Base-by-base conservation (phyloP, 1,140 invertebrate species). In the Mamestra configurata region DNA sequence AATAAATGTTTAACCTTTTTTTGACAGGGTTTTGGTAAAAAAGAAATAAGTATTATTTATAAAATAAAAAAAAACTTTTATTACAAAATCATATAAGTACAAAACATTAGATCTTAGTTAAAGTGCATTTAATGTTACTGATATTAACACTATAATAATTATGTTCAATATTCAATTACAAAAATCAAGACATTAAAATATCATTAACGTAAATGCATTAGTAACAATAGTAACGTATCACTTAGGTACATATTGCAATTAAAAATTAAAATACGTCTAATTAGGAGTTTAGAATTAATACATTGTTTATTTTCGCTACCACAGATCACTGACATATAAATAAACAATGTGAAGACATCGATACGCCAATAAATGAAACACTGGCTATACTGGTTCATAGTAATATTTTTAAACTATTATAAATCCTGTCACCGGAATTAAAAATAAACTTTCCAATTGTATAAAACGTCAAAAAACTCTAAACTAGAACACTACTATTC, bases 81-180 rank as follows among this genome's bases (percentile, higher is more conserved):
- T 64, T 64, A 64, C 2, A 64, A 64, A 7, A 64, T 40, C 59
- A 64, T 46, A 10, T 46, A 64, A 20, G 59, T 64, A 64, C 31
- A 64, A 64, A 64, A 64, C 31, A 64, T 64, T 64, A 64, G 35
- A 10, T 64, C 59, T 37, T 64, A 64, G 35, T 37, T 20, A 3
- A 31, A 40, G 40, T 10, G 57, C 15, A 61, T 18, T 31, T 35
- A 11, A n/a, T 40, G 8, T 37, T 20, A 64, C 10, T 37, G 27
- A 61, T 61, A 61, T 35, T 3, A 18, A 27, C 6, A n/a, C 27
- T 3, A 31, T 31, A 31, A 31, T 31, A 31, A 31, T 31, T 31
- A 31, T 31, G 27, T 31, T 31, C 27, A 31, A 31, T 31, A 31
- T 31, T 1, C 27, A 31, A 40, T 7, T 10, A 10, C 8, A 6